Conservation (phyloP, 2,888 invertebrate species). For the Ecliptopera silaceata region DNA sequence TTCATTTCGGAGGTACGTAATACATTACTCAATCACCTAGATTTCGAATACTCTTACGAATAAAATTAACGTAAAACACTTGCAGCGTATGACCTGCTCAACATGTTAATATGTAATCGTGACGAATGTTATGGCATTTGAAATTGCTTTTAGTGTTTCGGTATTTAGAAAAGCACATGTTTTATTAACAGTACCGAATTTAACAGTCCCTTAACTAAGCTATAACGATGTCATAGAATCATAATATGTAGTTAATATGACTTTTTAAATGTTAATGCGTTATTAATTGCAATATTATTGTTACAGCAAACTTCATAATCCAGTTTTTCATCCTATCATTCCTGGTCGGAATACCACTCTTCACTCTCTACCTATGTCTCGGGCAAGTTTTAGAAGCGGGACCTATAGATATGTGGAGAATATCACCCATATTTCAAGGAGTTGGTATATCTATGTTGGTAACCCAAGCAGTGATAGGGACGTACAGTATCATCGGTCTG, state of each 20-base stretch:
- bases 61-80: background rate
- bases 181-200: no score
- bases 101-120: no score
- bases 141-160: no score
- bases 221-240: no score
- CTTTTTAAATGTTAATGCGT: no score
- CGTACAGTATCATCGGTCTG: conserved; percentile 94
- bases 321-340: conserved; percentile 93
- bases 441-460: conserved; percentile 92
- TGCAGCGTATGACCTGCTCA: conserved; percentile 4
- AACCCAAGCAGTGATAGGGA: conserved; percentile 90
- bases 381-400: conserved; percentile 93
- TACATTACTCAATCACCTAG: conserved; percentile 35
- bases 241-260: no score
- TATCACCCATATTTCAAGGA: conserved; percentile 95
- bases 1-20: conserved; percentile 90
- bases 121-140: no score
- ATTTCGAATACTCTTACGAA: conserved; percentile 8
- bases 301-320: conserved; percentile 91
- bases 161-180: no score
- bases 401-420: conserved; percentile 96
- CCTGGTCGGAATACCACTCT: conserved; percentile 91
- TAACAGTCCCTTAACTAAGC: no score
- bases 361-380: conserved; percentile 92
- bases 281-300: no score